A percentile compares a stretch with the other conserved stretches of the same genome.
phyloP scores from a whole-genome alignment of 2,113 vertebrate species.

The Morone chrysops region DNA sequence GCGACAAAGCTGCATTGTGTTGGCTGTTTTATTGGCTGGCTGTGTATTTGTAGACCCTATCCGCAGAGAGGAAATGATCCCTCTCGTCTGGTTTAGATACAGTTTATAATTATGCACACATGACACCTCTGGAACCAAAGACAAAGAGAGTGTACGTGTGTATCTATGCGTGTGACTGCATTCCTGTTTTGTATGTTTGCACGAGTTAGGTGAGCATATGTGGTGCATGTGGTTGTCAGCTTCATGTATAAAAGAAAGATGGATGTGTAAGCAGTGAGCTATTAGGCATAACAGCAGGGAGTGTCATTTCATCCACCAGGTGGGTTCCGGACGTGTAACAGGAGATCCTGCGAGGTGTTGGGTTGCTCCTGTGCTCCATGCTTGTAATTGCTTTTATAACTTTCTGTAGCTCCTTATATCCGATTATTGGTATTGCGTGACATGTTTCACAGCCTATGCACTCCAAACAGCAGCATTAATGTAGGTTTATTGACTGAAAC shows the following conservation, averaged over 20 bases:
- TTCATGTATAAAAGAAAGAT: constrained; percentile 26
- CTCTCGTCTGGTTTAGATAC: constrained; percentile 31
- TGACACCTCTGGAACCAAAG: constrained; percentile 44
- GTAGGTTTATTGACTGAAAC: not conserved
- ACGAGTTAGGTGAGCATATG: not conserved
- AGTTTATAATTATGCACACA: constrained; percentile 33
- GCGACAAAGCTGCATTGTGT: not conserved
- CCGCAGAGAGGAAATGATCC: constrained; percentile 25
- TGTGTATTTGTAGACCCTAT: constrained; percentile 20
- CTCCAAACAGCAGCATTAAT: not conserved
- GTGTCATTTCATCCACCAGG: constrained; percentile 55
- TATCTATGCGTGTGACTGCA: not conserved
- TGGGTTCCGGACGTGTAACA: constrained; percentile 56
- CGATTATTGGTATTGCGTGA: constrained; percentile 11
- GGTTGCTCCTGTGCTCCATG: constrained; percentile 46
- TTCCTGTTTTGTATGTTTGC: constrained; percentile 15
- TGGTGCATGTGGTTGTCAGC: constrained; percentile 23
- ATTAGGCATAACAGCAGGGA: not conserved
- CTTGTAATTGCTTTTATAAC: constrained; percentile 35
- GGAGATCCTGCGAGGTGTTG: constrained; percentile 41
- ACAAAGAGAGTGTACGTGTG: constrained; percentile 3
- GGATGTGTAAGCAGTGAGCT: constrained; percentile 25
- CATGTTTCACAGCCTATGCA: not conserved
- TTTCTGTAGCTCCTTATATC: not conserved
- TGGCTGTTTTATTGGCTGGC: not conserved